Evolutionary conservation across 2,797 vertebrate species (phyloP).

Genomic region (Echiichthys vipera): DNA sequence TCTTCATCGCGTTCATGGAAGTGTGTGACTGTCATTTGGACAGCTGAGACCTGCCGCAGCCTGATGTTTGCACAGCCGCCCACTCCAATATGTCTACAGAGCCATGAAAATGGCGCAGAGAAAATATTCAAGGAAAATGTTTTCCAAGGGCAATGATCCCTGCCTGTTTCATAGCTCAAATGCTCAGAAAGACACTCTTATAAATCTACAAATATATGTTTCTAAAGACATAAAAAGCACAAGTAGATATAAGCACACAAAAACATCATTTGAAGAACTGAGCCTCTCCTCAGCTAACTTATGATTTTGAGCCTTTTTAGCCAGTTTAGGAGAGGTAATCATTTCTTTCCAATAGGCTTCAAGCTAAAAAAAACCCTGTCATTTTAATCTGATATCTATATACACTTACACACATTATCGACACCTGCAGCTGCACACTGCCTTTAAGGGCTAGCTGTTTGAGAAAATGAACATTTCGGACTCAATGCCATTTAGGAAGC

Average conservation of each 20-base stretch:
- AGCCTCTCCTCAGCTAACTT: slow-evolving; percentile 1
- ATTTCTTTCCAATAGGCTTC: slow-evolving; percentile 20
- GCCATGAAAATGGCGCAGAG: slow-evolving; percentile 48
- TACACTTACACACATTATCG: slow-evolving; percentile 58
- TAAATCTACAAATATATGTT: slow-evolving; percentile 31
- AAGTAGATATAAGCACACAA: slow-evolving; percentile 8
- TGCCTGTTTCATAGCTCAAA: slow-evolving; percentile 34
- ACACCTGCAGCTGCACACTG: slow-evolving; percentile 47
- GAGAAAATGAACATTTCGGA: slow-evolving; percentile 60
- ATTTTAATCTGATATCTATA: slow-evolving; percentile 55
- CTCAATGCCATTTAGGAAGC: slow-evolving; percentile 48
- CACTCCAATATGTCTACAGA: slow-evolving; percentile 70
- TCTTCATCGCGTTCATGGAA: slow-evolving; percentile 38
- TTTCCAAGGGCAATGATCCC: slow-evolving; percentile 40
- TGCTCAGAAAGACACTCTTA: slow-evolving; percentile 17
- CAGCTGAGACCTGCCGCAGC: slow-evolving; percentile 61
- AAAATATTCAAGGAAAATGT: slow-evolving; percentile 45
- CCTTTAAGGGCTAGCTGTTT: slow-evolving; percentile 24
- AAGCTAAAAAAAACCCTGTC: slow-evolving; percentile 18
- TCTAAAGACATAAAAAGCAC: slow-evolving; percentile 2
- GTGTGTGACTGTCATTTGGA: slow-evolving; percentile 71
- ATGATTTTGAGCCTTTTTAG: slow-evolving; percentile 18
- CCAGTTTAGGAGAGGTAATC: slow-evolving; percentile 32
- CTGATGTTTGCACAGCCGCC: slow-evolving; percentile 72
- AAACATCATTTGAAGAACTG: slow-evolving; percentile 3